Base-by-base conservation (phyloP, 2,113 vertebrate species). In the Antigone vipio region DNA sequence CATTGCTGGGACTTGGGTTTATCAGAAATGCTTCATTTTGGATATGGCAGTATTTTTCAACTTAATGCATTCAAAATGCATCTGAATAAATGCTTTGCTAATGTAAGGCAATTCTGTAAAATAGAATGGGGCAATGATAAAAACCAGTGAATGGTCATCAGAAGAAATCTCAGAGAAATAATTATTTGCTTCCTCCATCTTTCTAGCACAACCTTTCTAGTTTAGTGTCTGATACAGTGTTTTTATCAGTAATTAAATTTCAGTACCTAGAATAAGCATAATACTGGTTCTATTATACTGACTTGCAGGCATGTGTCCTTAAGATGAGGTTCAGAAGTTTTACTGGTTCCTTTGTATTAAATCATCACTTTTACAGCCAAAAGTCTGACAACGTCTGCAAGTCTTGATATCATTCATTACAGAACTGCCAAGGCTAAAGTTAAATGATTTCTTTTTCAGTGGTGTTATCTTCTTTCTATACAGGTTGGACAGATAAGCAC, bases 381-480 rank as follows among this genome's bases (percentile, higher is more conserved):
- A 94, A 91, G 63, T 44, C 85, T 96, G 95, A 85, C 85, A 93
- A 73, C 66, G 71, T 82, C 88, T 97, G 86, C 67, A 77, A 35
- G 67, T 95, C 84, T 94, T 97, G 91, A 63, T 96, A 95, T 96
- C 89, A 56, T 90, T 97, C 53, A 96, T 89, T 88, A 94, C 74
- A 89, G 92, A 92, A 96, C 91, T 97, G 94, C 91, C 96, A 97
- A 95, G 76, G 89, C 96, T 95, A 84, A 95, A 97, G 90, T 92
- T 89, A 97, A 96, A 96, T 92, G 22, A 95, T 93, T 92, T 91
- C 17, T 95, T 94, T 97, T 93, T 96, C 91, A 91, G 68, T 2
- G 32, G 85, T 88, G 71, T 96, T 96, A 96, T 94, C 81, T 95
- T 90, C 92, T 96, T 95, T 96, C 92, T 92, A 24, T 92, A 94